Conservation (phyloP, 1,140 invertebrate species). For the Polyergus mexicanus region DNA sequence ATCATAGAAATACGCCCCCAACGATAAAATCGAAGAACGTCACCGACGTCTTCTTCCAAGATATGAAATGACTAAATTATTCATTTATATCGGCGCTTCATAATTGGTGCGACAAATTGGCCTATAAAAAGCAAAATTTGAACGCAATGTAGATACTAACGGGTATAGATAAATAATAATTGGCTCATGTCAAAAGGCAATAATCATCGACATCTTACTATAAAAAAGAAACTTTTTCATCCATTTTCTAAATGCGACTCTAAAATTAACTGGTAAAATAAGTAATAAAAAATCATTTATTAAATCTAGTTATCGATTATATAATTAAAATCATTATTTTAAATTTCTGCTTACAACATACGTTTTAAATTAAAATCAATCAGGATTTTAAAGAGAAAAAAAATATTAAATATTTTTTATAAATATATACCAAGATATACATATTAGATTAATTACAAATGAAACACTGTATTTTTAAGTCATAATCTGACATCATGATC, state of each 20-base stretch:
- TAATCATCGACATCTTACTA: not conserved
- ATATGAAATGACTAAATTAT: slow-evolving; percentile 10
- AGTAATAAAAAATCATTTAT: not conserved
- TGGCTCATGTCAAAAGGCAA: not conserved
- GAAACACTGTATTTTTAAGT: not conserved
- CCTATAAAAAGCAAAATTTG: not conserved
- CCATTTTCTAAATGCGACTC: not conserved
- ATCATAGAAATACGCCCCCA: not conserved
- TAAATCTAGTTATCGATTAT: not conserved
- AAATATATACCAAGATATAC: not conserved
- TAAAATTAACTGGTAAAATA: not conserved
- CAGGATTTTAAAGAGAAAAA: not conserved
- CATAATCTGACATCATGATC: not conserved
- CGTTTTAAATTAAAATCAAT: not conserved
- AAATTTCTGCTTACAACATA: not conserved
- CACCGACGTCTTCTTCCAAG: not conserved
- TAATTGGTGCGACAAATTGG: slow-evolving; percentile 18
- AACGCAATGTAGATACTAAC: not conserved
- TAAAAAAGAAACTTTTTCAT: no score
- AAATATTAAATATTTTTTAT: not conserved
- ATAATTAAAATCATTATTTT: slow-evolving; percentile 27
- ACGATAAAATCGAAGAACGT: slow-evolving; percentile 12
- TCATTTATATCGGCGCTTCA: slow-evolving; percentile 5
- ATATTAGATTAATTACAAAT: not conserved
- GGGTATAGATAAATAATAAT: slow-evolving; percentile 25